Base-by-base conservation (phyloP, 1,140 invertebrate species). In the Tyrophagus putrescentiae region DNA sequence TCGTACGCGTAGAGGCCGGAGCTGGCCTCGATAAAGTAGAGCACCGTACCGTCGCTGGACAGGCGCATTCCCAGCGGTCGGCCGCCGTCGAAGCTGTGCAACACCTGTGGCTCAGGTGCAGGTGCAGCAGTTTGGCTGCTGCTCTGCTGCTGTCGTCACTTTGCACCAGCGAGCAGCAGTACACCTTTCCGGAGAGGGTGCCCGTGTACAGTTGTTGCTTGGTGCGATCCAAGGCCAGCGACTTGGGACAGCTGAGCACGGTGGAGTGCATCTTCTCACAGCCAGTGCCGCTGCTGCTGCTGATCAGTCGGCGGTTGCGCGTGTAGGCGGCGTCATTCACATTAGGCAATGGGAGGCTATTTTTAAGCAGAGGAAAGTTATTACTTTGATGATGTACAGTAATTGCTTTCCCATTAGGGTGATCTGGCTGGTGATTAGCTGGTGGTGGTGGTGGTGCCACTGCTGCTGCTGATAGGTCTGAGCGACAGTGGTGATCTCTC, bases 21-120 rank as follows among this genome's bases (percentile, higher is more conserved):
- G 70, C 90, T 91, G 9, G 83, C 76, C 77, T 93, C 87, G 42
- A 74, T 76, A 23, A 84, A 82, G 74, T 82, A 81, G 13, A 92
- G 68, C 39, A 74, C 74, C 1, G 31, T 57, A n/a, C 82, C 84
- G 62, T 78, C 77, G 36, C 78, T 77, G 70, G 84, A 80, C 70
- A 89, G 82, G 56, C 75, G 71, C 64, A 93, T 73, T 33, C 87
- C 87, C 1, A 92, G 71, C 3, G 85, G 84, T 64, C 86, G 76
- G 3, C 87, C 87, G 77, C 87, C 23, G 3, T 25, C 1, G 18
- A 59, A 42, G n/a, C n/a, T 45, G n/a, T 41, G 9, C 2, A 50
- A n/a, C n/a, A 27, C 39, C 3, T 32, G 13, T 2, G n/a, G 13
- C 11, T 16, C n/a, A n/a, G n/a, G n/a, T n/a, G n/a, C n/a, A n/a